Conservation (phyloP, 1,140 invertebrate genomes). For the Caenorhabditis elegans region DNA sequence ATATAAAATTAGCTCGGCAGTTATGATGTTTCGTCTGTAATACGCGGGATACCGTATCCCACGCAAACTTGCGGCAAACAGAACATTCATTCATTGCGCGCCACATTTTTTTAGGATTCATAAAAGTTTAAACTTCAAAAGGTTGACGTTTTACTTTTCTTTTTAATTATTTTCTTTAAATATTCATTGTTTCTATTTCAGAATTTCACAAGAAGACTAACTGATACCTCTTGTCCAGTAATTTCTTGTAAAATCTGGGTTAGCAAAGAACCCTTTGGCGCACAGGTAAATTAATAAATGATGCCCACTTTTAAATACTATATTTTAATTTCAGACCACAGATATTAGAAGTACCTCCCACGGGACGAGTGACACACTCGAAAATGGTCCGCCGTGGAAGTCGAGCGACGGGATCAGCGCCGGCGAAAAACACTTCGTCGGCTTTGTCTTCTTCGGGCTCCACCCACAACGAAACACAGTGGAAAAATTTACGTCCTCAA, state of each 20-base stretch:
- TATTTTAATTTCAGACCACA: background rate
- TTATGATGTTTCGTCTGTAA: too few species aligned
- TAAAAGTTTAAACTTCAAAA: too few species aligned
- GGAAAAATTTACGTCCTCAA: background rate
- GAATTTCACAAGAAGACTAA: background rate
- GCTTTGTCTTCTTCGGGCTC: background rate
- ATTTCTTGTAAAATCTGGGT: background rate
- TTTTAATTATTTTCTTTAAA: too few species aligned
- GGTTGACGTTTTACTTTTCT: too few species aligned
- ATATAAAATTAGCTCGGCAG: too few species aligned
- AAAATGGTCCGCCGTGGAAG: conserved; percentile 21
- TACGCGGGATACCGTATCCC: too few species aligned
- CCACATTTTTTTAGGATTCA: too few species aligned
- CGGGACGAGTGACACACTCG: conserved; percentile 8
- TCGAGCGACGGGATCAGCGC: background rate
- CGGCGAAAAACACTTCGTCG: background rate
- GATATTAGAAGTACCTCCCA: background rate
- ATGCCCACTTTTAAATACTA: background rate
- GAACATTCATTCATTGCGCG: too few species aligned
- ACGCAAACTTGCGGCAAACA: too few species aligned
- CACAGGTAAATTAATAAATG: background rate
- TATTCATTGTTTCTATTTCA: too few species aligned
- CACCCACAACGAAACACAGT: background rate
- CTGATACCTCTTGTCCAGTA: background rate
- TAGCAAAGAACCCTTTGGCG: background rate